Percentiles rank a stretch among this genome's conserved stretches.
These are phyloP conservation scores for Steinernema feltiae DNA, from an alignment of 1,140 invertebrate species.

Conservation along the genomic window DNA sequence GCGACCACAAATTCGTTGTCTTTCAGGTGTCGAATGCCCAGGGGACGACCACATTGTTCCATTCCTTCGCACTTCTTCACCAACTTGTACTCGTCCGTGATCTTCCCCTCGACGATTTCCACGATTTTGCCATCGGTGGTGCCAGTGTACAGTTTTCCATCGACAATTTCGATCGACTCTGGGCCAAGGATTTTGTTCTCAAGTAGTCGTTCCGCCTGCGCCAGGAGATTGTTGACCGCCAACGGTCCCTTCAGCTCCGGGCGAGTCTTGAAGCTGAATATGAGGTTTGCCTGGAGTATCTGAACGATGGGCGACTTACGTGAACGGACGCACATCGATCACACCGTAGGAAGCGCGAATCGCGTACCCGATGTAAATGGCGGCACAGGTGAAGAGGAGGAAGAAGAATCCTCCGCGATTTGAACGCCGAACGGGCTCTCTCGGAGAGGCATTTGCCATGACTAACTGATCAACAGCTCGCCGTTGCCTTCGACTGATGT, in stretches of 20 bases:
- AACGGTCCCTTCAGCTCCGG: not conserved
- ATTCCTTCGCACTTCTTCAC: conserved; percentile 16
- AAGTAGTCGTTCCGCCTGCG: conserved; percentile 31
- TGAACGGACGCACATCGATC: not conserved
- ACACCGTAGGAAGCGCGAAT: not conserved
- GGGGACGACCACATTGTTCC: conserved; percentile 30
- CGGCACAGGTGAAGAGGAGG: not conserved
- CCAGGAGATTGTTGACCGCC: not conserved
- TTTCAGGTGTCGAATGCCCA: conserved; percentile 51
- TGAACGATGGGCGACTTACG: too few species aligned
- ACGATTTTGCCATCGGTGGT: conserved; percentile 49
- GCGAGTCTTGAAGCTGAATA: not conserved
- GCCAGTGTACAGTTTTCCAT: conserved; percentile 43
- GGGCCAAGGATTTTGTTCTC: conserved; percentile 50
- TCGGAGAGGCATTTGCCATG: too few species aligned
- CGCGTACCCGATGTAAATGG: not conserved
- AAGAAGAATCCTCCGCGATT: not conserved
- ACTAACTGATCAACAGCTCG: too few species aligned
- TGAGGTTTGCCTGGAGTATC: too few species aligned
- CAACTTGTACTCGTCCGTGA: conserved; percentile 38
- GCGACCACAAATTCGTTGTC: conserved; percentile 43
- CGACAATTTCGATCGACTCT: conserved; percentile 42
- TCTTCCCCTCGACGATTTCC: conserved; percentile 46
- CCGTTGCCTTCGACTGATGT: not conserved
- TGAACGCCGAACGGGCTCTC: not conserved